Evolutionary conservation across 2,888 invertebrate genomes (phyloP), one percentile per base, ranked within the genome.

Genomic region (Pandemis cinnamomeana): DNA sequence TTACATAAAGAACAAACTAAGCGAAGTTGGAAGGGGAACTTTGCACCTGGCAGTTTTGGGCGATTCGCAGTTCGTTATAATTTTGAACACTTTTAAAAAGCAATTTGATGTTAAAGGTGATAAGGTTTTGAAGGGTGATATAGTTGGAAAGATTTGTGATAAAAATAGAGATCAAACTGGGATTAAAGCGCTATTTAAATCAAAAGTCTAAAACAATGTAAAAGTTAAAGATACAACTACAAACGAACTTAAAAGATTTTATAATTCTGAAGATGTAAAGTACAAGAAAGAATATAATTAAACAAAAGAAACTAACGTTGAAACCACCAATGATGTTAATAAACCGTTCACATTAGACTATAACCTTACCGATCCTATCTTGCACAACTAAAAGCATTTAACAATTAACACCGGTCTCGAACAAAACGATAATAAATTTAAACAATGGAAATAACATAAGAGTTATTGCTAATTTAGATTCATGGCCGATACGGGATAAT

Each of bases 381-480:
- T 41, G 51, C 7, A 53, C 66, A 74, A 67, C 74, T 74, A 74
- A 74, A 71, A 67, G 74, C 71, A 46, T 70, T 62, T 55, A 71
- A 71, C 66, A 74, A 71, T 74, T 74, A 74, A 74, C 62, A 74
- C 71, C 36, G 60, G 36, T 44, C 44, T 68, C 63, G 67, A 62
- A 69, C 67, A 76, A 75, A 74, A 72, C 67, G 71, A 60, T 67
- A 70, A 73, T 78, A 77, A 76, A 77, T 76, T 72, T 58, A 67
- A 66, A 75, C 69, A 72, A 75, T 77, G 77, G 77, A 72, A 75
- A 74, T 79, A 78, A 73, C 71, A 67, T 68, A 76, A 71, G 75
- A 76, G 77, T 79, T 77, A 76, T 73, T 77, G 76, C 77, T 78
- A 80, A 80, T 80, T 80, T 78, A 80, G 79, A 80, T 80, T 78